A percentile compares a stretch with the other conserved stretches of the same genome.
phyloP scores from a whole-genome alignment of 2,113 vertebrate genomes.

The Corythoichthys intestinalis region DNA sequence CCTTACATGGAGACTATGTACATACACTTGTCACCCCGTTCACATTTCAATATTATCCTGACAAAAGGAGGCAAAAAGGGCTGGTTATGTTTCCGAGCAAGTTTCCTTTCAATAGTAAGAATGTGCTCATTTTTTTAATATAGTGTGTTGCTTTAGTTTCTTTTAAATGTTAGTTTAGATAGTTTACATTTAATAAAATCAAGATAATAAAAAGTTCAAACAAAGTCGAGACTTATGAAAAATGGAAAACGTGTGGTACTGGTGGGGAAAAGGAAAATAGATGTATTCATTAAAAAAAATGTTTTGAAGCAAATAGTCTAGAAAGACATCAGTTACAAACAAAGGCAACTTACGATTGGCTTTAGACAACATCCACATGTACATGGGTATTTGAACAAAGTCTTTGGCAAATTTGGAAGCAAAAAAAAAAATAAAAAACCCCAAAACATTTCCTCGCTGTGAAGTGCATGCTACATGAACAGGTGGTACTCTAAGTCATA shows the following conservation, averaged over 20 bases:
- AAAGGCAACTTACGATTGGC: slow-evolving; percentile 21
- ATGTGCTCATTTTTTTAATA: background rate
- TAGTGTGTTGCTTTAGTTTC: background rate
- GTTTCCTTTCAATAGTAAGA: background rate
- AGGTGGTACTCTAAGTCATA: no score
- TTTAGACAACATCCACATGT: slow-evolving; percentile 16
- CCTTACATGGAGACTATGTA: slow-evolving; percentile 49
- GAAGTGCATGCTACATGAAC: no score
- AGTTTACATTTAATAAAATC: background rate
- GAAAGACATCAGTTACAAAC: slow-evolving; percentile 34
- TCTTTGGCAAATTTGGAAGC: background rate
- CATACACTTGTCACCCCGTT: slow-evolving; percentile 43
- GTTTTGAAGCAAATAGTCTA: slow-evolving; percentile 43
- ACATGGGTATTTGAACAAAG: slow-evolving; percentile 13
- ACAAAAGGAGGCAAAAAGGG: slow-evolving; percentile 41
- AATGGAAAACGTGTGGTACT: slow-evolving; percentile 31
- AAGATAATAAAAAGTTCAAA: background rate
- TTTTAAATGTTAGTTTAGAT: background rate
- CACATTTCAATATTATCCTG: slow-evolving; percentile 55
- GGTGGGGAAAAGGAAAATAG: slow-evolving; percentile 22
- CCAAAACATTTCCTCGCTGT: no score
- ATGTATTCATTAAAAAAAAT: slow-evolving; percentile 1
- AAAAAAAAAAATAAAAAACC: no score
- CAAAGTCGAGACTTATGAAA: slow-evolving; percentile 12
- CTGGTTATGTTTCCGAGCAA: background rate